Evolutionary conservation across 1,140 invertebrate species (phyloP).

Genomic region (Cotesia vestalis): DNA sequence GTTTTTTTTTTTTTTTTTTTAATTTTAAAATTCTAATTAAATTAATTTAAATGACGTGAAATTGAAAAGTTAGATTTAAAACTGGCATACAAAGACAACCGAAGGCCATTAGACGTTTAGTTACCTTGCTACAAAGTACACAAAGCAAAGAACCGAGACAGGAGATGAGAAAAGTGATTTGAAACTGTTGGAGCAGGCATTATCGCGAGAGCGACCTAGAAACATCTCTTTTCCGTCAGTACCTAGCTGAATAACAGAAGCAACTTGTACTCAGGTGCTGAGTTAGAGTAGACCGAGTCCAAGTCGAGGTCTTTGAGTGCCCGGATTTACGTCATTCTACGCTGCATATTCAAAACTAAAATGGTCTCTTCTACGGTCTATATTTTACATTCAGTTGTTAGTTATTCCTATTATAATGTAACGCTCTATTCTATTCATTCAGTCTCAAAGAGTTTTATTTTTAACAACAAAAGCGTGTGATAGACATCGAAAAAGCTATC

Average conservation of each 20-base stretch:
- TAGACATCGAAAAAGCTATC: too few relatives aligned
- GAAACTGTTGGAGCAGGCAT: constrained; percentile 5
- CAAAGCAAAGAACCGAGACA: constrained; percentile 8
- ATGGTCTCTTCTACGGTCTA: neutral
- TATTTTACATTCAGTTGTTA: neutral
- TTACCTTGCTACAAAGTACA: constrained; percentile 16
- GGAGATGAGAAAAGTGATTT: constrained; percentile 10
- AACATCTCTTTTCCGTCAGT: constrained; percentile 24
- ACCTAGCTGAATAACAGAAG: neutral
- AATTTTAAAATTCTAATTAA: too few relatives aligned
- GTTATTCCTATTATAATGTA: too few relatives aligned
- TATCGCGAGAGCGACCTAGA: constrained; percentile 25
- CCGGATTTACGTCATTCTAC: constrained; percentile 24
- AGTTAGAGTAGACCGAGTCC: neutral
- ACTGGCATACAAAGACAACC: neutral
- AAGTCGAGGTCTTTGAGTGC: constrained; percentile 12
- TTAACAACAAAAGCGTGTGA: too few relatives aligned
- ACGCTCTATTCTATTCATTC: too few relatives aligned
- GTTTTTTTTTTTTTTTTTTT: too few relatives aligned
- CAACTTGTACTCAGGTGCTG: neutral
- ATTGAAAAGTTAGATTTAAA: too few relatives aligned
- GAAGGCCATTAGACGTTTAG: constrained; percentile 15
- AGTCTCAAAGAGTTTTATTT: too few relatives aligned
- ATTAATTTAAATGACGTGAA: too few relatives aligned
- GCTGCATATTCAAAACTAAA: constrained; percentile 10